Conservation (phyloP, 2,797 vertebrate species). For the Phalloptychus januarius region DNA sequence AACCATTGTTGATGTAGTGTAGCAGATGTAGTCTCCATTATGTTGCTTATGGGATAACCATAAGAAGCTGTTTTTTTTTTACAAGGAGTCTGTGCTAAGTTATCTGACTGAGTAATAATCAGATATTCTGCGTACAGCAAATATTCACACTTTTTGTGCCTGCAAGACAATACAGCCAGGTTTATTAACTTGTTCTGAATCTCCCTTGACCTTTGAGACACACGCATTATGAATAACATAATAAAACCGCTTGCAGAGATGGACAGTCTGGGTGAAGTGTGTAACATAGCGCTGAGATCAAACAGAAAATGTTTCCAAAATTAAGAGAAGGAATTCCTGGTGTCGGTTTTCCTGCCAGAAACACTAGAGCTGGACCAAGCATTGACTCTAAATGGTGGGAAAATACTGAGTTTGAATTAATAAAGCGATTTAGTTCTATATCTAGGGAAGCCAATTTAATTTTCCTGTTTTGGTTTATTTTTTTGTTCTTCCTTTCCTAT, state of each 20-base stretch:
- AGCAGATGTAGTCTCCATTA: not conserved
- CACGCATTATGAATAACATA: constrained; percentile 39
- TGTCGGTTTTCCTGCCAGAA: constrained; percentile 72
- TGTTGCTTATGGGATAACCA: not conserved
- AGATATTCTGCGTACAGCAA: not conserved
- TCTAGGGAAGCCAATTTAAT: not conserved
- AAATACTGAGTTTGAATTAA: not conserved
- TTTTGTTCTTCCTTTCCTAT: not conserved
- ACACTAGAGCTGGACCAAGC: constrained; percentile 30
- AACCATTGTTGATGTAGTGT: not conserved
- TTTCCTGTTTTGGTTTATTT: not conserved
- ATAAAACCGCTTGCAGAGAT: constrained; percentile 52
- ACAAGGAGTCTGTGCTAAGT: not conserved
- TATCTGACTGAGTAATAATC: not conserved
- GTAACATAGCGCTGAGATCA: not conserved
- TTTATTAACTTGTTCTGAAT: constrained; percentile 52
- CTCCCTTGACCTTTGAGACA: constrained; percentile 38
- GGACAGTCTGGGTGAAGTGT: not conserved
- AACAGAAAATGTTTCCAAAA: not conserved
- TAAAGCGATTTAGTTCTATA: not conserved
- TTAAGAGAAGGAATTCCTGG: constrained; percentile 31
- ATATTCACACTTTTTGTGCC: not conserved
- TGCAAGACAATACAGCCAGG: not conserved
- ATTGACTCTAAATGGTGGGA: not conserved
- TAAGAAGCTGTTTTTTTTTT: not conserved